A percentile compares a stretch with the other conserved stretches of the same genome.
Conservation (phyloP, 2,888 invertebrate genomes). For the Sisyra terminalis region DNA sequence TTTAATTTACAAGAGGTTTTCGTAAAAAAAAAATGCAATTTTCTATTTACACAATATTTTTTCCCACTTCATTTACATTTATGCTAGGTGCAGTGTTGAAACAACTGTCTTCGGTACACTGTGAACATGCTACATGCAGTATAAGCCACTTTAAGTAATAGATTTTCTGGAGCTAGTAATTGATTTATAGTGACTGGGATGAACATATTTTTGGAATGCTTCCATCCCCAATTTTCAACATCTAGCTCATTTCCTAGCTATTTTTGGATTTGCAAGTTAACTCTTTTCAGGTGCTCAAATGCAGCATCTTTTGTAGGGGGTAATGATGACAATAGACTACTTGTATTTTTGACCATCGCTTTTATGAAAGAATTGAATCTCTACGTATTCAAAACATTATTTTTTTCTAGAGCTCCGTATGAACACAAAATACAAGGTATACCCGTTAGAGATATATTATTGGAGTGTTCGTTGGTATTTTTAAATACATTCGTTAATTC, state of each 20-base stretch:
- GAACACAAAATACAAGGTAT: slow-evolving; percentile 7
- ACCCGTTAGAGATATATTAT: background rate
- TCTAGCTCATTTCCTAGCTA: slow-evolving; percentile 8
- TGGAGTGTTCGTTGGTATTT: background rate
- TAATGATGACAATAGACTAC: slow-evolving; percentile 9
- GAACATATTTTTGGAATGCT: no score
- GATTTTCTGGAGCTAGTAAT: no score
- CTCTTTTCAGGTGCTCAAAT: slow-evolving; percentile 10
- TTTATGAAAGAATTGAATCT: slow-evolving; percentile 10
- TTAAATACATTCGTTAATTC: slow-evolving; percentile 5
- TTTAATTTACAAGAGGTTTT: no score
- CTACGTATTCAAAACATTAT: slow-evolving; percentile 8
- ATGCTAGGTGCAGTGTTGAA: no score
- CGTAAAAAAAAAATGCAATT: no score
- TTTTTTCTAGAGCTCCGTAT: slow-evolving; percentile 8
- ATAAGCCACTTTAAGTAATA: no score
- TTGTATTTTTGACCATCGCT: no score
- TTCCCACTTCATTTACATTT: no score
- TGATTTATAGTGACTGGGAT: no score
- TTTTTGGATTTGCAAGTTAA: slow-evolving; percentile 10
- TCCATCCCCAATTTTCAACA: slow-evolving; percentile 1
- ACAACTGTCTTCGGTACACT: no score
- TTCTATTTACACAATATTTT: no score
- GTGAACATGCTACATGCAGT: no score
- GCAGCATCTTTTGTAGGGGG: slow-evolving; percentile 10